phyloP scores from a whole-genome alignment of 2,113 vertebrate genomes.

The Pipra filicauda region DNA sequence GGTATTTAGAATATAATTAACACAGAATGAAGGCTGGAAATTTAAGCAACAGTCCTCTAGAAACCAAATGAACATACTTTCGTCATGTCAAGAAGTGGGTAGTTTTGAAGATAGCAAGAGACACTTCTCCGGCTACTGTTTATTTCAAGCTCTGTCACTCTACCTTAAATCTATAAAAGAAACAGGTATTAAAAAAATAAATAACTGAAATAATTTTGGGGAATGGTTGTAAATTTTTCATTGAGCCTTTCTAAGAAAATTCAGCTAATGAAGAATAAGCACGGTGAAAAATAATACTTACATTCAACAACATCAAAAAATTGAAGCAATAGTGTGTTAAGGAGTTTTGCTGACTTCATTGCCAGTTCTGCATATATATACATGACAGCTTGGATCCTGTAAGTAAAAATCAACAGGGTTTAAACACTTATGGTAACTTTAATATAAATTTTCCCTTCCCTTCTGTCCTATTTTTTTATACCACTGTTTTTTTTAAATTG shows the following conservation, averaged over 20 bases:
- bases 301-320: background rate
- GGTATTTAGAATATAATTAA: background rate
- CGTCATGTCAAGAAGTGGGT: background rate
- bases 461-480: background rate
- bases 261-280: background rate
- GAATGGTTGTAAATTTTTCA: background rate
- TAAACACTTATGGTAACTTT: background rate
- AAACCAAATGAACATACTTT: background rate
- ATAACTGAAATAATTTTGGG: background rate
- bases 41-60: background rate
- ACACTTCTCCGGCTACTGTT: background rate
- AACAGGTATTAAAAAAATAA: background rate
- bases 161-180: background rate
- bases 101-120: background rate
- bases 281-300: background rate
- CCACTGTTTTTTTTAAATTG: background rate
- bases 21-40: background rate
- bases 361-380: background rate
- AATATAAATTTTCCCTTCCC: background rate
- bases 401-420: background rate
- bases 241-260: background rate
- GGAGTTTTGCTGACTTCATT: background rate
- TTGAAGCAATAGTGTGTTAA: background rate
- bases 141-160: background rate
- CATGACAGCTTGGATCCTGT: background rate